Percentiles rank a stretch among this genome's conserved stretches.
phyloP scores from a whole-genome alignment of 2,113 vertebrate species.

The Penelope pileata region DNA sequence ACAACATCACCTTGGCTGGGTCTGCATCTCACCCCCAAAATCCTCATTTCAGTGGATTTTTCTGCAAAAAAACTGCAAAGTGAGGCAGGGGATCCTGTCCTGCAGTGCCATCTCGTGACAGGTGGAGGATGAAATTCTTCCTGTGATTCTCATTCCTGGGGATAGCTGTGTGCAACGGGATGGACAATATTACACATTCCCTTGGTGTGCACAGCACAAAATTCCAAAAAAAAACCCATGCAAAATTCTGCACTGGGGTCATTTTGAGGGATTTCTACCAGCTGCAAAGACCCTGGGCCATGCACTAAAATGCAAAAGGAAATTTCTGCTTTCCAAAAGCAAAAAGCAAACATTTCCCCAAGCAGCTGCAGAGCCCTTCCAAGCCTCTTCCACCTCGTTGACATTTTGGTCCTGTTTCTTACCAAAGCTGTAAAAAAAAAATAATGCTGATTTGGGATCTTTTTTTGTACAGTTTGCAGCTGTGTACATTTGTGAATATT shows the following conservation, averaged over 20 bases:
- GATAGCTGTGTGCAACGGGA: fast-evolving
- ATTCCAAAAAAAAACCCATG: too few relatives aligned
- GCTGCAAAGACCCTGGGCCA: too few relatives aligned
- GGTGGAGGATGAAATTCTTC: fast-evolving
- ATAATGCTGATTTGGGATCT: background rate
- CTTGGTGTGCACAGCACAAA: fast-evolving
- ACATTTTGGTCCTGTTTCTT: background rate
- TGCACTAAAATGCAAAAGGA: fast-evolving
- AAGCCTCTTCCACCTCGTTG: background rate
- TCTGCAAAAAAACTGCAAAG: fast-evolving
- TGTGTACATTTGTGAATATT: background rate
- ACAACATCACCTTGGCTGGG: too few relatives aligned
- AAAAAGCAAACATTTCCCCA: background rate
- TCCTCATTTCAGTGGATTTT: too few relatives aligned
- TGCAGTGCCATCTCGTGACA: background rate
- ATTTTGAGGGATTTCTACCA: fast-evolving
- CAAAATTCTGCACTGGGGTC: too few relatives aligned
- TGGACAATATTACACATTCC: background rate
- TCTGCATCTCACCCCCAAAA: background rate
- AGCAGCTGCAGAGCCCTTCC: background rate
- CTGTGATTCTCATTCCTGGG: fast-evolving
- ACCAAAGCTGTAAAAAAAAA: background rate
- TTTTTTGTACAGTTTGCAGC: background rate
- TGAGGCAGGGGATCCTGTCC: too few relatives aligned
- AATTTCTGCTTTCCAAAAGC: too few relatives aligned